phyloP scores from a whole-genome alignment of 2,113 vertebrate species.

The Alethe diademata region DNA sequence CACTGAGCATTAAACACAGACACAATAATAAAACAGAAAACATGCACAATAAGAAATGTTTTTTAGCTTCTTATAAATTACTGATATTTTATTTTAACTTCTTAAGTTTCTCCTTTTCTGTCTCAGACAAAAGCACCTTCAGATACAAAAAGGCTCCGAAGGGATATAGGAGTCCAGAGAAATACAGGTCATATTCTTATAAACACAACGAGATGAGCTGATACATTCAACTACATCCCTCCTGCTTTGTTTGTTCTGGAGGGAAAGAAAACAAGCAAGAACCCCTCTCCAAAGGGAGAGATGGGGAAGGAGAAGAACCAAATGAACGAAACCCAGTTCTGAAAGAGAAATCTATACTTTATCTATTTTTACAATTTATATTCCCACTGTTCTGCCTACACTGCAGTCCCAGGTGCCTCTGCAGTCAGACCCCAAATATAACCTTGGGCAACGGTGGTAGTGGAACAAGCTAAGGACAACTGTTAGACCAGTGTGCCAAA shows the following conservation, averaged over 20 bases:
- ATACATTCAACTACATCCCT: neutral
- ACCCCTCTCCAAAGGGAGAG: neutral
- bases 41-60: neutral
- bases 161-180: neutral
- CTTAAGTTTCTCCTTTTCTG: neutral
- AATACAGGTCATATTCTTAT: neutral
- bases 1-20: neutral
- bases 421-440: neutral
- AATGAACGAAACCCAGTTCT: neutral
- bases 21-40: neutral
- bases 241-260: neutral
- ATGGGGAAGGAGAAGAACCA: neutral
- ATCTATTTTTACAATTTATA: neutral
- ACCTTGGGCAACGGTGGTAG: neutral
- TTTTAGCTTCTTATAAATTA: neutral
- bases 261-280: neutral
- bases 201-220: neutral
- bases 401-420: neutral
- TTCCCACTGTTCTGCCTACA: neutral
- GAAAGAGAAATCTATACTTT: neutral
- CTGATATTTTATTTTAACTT: neutral
- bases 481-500: neutral
- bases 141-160: neutral
- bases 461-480: neutral
- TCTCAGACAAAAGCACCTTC: neutral